Evolutionary conservation across 2,888 invertebrate genomes (phyloP).

Genomic region (Cerastis rubricosa): DNA sequence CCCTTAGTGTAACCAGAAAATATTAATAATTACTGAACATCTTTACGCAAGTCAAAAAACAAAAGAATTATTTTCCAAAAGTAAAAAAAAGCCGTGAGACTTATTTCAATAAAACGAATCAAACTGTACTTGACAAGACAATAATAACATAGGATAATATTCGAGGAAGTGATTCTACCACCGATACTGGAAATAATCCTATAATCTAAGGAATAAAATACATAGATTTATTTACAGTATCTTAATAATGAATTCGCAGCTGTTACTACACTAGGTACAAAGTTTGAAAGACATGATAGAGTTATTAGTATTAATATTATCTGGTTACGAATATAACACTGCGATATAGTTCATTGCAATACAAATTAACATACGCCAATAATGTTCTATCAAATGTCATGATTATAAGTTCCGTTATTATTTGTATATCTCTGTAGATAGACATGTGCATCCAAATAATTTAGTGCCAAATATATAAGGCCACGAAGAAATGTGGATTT

Average conservation of each 20-base stretch:
- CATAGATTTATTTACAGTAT: constrained; percentile 55
- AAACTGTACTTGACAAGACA: constrained; percentile 64
- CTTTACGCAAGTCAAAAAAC: constrained; percentile 9
- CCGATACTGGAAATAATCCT: constrained; percentile 51
- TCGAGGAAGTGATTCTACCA: constrained; percentile 53
- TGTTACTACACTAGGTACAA: constrained; percentile 53
- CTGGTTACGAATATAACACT: constrained; percentile 67
- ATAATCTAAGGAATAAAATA: constrained; percentile 20
- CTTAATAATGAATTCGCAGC: constrained; percentile 39
- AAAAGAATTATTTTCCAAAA: constrained; percentile 25
- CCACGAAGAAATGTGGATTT: constrained; percentile 76
- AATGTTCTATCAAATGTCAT: constrained; percentile 75
- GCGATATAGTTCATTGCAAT: constrained; percentile 68
- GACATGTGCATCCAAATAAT: constrained; percentile 88
- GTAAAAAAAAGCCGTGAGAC: constrained; percentile 9
- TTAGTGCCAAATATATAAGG: constrained; percentile 88
- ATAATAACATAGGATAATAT: constrained; percentile 65
- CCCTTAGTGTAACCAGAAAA: constrained; percentile 69
- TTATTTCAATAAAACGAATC: constrained; percentile 19
- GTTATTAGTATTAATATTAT: constrained; percentile 67
- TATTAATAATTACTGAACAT: constrained; percentile 60
- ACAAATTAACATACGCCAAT: constrained; percentile 68
- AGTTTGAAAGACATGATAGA: constrained; percentile 50
- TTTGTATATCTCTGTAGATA: constrained; percentile 82
- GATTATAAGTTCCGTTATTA: constrained; percentile 76